Conservation (phyloP, 2,113 vertebrate genomes). For the Ursus arctos region DNA sequence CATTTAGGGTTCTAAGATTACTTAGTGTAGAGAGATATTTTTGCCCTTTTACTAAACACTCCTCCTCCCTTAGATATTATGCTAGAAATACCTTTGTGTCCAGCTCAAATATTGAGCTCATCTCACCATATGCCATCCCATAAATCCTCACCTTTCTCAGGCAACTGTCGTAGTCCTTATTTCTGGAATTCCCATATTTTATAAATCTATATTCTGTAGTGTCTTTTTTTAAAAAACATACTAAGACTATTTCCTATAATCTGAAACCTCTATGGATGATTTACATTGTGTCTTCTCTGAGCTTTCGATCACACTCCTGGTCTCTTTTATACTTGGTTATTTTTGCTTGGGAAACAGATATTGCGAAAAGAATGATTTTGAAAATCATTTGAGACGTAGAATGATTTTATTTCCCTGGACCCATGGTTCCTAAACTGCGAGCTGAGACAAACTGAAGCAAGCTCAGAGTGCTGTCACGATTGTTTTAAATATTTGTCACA, state of each 20-base stretch:
- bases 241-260: background rate
- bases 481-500: background rate
- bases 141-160: background rate
- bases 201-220: background rate
- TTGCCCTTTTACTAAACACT: background rate
- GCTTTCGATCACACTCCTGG: background rate
- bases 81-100: background rate
- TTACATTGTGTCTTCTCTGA: background rate
- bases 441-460: background rate
- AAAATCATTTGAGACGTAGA: background rate
- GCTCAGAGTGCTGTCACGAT: background rate
- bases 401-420: background rate
- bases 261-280: background rate
- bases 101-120: background rate
- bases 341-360: background rate
- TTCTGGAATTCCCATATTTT: background rate
- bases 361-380: background rate
- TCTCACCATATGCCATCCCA: background rate
- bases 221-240: background rate
- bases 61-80: background rate
- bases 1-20: background rate
- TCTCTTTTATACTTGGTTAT: background rate
- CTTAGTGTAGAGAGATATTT: background rate
- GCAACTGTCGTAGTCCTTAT: background rate
- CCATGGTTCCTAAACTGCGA: background rate